Base-by-base conservation (phyloP, 2,113 vertebrate genomes). In the Pontoporia blainvillei region DNA sequence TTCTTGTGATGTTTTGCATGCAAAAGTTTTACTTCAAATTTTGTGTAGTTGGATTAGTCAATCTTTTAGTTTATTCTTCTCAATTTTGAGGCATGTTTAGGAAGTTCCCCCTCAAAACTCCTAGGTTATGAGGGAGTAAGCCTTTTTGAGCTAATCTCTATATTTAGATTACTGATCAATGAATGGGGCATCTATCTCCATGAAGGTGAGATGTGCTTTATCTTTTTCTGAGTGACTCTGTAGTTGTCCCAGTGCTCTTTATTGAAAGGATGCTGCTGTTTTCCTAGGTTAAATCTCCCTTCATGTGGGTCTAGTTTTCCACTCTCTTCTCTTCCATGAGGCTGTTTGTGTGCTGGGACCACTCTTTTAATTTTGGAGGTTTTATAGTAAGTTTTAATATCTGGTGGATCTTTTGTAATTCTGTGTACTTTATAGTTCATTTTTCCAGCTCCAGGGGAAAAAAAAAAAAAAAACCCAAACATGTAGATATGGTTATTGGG, bases 321-420 rank as follows among this genome's bases (percentile, higher is more conserved):
- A 1, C 13, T 83, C 69, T 46, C n/a, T 64, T 83, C 69, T 46
- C n/a, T 64, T 34, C 72, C 8, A 6, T 34, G 34, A 23, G 1
- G 20, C 31, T 79, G 5, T 72, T 15, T 31, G 34, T 69, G n/a
- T 8, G 10, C 25, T 21, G 49, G 11, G 11, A 71, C 36, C 36
- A 41, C 39, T 57, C 15, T 76, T 83, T 66, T 81, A 36, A 54
- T 73, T 59, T 49, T 54, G 44, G 31, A 17, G 7, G 3, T 62
- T 72, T 86, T 82, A 18, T 59, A 86, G 67, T 39, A 44, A 62
- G 27, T 69, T 90, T 91, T 86, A 76, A 20, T 36, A 54, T 34
- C 18, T 29, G 49, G 17, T 71, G 36, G 34, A 44, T 73, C n/a
- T 88, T 91, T 91, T 76, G 44, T 73, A 52, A 11, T 85, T 66